phyloP scores from a whole-genome alignment of 1,140 invertebrate genomes.

The Neuroterus valhalla region DNA sequence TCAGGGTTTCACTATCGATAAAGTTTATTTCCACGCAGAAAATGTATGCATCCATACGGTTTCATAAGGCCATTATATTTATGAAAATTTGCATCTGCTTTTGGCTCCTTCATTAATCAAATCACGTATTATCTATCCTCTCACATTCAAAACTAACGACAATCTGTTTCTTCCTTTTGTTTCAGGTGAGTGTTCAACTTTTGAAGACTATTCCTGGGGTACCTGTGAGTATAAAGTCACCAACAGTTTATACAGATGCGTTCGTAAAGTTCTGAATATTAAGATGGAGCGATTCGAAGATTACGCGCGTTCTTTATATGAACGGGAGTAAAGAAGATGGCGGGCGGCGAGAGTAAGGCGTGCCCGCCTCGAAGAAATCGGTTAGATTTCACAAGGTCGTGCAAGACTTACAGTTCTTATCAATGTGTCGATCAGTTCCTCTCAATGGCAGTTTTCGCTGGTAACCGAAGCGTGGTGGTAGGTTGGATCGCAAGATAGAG shows the following conservation, averaged over 20 bases:
- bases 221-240: neutral
- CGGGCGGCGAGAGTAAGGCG: constrained; percentile 48
- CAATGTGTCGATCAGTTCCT: constrained; percentile 49
- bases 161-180: neutral
- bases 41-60: neutral
- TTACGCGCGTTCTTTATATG: neutral
- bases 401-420: constrained; percentile 58
- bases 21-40: neutral
- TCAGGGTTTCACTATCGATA: constrained; percentile 24
- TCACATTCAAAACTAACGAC: too few species aligned
- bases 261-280: too few species aligned
- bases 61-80: neutral
- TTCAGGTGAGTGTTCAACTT: constrained; percentile 7
- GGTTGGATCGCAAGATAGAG: constrained; percentile 55
- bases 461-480: constrained; percentile 51
- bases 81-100: neutral
- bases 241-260: too few species aligned
- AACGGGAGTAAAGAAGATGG: constrained; percentile 41
- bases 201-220: neutral
- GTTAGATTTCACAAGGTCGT: constrained; percentile 53
- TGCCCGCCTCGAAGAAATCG: constrained; percentile 50
- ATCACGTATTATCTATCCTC: neutral
- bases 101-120: neutral
- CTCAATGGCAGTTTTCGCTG: constrained; percentile 49
- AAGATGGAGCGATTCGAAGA: neutral